These are phyloP conservation scores for Clanis bilineata DNA, from an alignment of 2,888 invertebrate species.

Conservation along the genomic window DNA sequence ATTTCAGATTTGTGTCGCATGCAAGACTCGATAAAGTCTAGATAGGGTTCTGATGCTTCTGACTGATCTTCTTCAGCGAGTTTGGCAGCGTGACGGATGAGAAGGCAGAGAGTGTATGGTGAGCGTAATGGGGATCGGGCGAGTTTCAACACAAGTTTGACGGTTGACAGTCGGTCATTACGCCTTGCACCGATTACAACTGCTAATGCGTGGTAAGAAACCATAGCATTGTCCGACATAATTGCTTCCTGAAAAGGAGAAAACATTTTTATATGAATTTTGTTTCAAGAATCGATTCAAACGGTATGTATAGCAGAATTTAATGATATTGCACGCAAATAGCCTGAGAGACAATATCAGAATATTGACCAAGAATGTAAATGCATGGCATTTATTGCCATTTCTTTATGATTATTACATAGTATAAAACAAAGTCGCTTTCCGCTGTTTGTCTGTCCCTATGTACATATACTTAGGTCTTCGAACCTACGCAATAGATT, in stretches of 20 bases:
- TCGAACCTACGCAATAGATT: too few relatives aligned
- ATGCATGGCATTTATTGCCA: too few relatives aligned
- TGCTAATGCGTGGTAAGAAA: conserved; percentile 98
- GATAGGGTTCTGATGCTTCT: conserved; percentile 87
- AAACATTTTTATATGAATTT: neutral
- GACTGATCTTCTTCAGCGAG: conserved; percentile 94
- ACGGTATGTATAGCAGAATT: neutral
- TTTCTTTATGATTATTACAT: too few relatives aligned
- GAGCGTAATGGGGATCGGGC: conserved; percentile 93
- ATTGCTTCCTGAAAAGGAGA: conserved; percentile 68
- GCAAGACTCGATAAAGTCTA: conserved; percentile 97
- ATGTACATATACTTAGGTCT: too few relatives aligned
- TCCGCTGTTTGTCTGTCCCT: too few relatives aligned
- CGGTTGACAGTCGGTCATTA: conserved; percentile 96
- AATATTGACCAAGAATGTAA: too few relatives aligned
- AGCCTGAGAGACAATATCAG: too few relatives aligned
- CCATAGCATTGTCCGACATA: conserved; percentile 87
- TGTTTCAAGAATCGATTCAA: too few relatives aligned
- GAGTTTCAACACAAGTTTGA: conserved; percentile 95
- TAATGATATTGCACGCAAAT: too few relatives aligned
- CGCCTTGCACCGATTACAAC: conserved; percentile 96
- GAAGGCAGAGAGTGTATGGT: conserved; percentile 96
- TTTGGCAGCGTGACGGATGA: conserved; percentile 97
- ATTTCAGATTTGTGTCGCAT: conserved; percentile 99
- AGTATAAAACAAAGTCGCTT: too few relatives aligned